phyloP scores from a whole-genome alignment of 53 echinoderm and acorn worm species.

The Antedon mediterranea region DNA sequence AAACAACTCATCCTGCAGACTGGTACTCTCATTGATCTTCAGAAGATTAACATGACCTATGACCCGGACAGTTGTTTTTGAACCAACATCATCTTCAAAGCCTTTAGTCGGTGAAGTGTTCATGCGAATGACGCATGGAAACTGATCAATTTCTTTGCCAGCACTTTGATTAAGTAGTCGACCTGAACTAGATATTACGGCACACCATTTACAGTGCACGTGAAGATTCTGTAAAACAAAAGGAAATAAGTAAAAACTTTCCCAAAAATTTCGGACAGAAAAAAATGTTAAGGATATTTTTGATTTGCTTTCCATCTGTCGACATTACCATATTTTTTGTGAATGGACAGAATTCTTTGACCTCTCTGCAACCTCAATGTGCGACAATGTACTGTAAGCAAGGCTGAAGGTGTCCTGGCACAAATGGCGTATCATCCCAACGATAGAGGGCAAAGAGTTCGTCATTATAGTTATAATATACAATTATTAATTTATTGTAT shows the following conservation, averaged over 20 bases:
- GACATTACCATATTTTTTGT: no score
- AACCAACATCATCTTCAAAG: constrained; percentile 57
- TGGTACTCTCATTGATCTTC: constrained; percentile 17
- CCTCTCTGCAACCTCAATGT: no score
- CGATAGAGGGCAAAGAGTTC: no score
- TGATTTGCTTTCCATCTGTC: no score
- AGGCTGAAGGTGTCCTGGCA: no score
- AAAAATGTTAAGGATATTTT: no score
- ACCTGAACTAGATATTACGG: constrained; percentile 66
- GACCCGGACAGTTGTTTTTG: constrained; percentile 50
- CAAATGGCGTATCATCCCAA: no score
- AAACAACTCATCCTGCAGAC: neutral
- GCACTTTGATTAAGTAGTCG: constrained; percentile 48
- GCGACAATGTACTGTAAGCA: no score
- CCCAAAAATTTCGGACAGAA: no score
- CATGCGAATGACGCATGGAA: constrained; percentile 68
- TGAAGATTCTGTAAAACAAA: constrained; percentile 24
- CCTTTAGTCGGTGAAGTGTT: constrained; percentile 55
- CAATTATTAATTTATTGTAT: no score
- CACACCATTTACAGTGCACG: constrained; percentile 40
- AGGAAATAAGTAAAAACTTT: neutral
- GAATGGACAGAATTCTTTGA: no score
- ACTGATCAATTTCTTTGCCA: constrained; percentile 51
- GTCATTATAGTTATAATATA: no score
- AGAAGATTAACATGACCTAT: constrained; percentile 67